phyloP scores from a whole-genome alignment of 2,797 vertebrate genomes.

The Tenualosa thibaudeaui region DNA sequence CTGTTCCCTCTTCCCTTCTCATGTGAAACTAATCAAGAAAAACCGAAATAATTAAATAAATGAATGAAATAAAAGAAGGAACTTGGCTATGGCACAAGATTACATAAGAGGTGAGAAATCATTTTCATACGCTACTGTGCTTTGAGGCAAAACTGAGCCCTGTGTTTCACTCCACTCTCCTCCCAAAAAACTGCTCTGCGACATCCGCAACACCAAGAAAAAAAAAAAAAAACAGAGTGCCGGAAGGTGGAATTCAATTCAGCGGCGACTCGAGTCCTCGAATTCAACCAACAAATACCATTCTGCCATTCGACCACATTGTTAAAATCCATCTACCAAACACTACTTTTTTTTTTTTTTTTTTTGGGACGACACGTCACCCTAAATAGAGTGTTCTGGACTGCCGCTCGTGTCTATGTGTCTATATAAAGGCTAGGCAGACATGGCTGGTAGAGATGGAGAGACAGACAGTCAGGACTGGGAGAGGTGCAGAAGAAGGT shows the following conservation, averaged over 20 bases:
- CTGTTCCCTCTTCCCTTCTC: background rate
- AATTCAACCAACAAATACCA: background rate
- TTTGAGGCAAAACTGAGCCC: background rate
- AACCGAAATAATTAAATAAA: background rate
- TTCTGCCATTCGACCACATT: background rate
- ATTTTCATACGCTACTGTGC: constrained; percentile 2
- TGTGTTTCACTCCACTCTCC: background rate
- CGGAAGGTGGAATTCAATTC: background rate
- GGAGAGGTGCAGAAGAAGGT: background rate
- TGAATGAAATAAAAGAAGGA: background rate
- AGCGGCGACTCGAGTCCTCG: background rate
- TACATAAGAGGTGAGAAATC: constrained; percentile 13
- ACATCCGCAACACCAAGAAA: background rate
- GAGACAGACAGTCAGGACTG: background rate
- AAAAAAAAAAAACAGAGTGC: background rate
- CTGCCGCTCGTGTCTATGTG: background rate
- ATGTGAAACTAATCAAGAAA: background rate
- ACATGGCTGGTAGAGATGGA: too few relatives aligned
- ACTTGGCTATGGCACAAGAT: background rate
- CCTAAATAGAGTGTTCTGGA: background rate
- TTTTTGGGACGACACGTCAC: background rate
- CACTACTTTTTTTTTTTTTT: background rate
- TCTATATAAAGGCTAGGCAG: background rate
- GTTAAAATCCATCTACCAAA: background rate
- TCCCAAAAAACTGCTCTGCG: background rate